Base-by-base conservation (phyloP, 2,888 invertebrate species). In the Andrena praecox region DNA sequence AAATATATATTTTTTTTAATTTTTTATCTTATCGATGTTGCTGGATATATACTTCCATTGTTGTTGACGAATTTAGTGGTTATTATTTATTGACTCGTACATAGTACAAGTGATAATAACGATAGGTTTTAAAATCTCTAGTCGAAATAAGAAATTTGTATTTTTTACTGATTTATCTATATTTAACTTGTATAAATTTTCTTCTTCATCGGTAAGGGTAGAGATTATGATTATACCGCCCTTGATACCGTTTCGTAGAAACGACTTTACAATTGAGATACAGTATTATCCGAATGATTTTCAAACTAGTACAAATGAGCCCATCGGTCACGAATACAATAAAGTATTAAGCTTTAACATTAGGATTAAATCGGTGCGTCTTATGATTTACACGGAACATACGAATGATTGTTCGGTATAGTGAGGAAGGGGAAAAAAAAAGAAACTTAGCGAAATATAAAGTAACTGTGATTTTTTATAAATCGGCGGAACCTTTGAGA, bases 111-210 rank as follows among this genome's bases (percentile, higher is more conserved):
- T 84, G 76, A 79, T 71, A 77, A 85, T 71, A 85, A 82, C 29
- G 68, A 80, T 84, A 82, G 77, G 84, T 87, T 88, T 77, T 74
- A 85, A 84, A 87, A 82, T 80, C 77, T 86, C 80, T 87, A 87
- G 82, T 84, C 67, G 73, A 70, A 72, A 80, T 77, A 74, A 79
- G 64, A 80, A 79, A 72, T 70, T 80, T 75, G 69, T 84, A 86
- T 70, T 86, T 73, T 88, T 73, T 84, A 81, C 75, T 75, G 50
- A 42, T 78, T 85, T 84, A 85, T 77, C 70, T 75, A 72, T 69
- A 69, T 79, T 84, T 66, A 62, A 60, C 60, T 68, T 82, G 42
- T 64, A 82, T 35, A 75, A 60, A 69, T 74, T 82, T 76, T 81
- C 42, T 72, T 82, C 56, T 66, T 59, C 33, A 31, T 35, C 35